Conservation (phyloP, 2,113 vertebrate genomes). For the Bujurquina vittata region DNA sequence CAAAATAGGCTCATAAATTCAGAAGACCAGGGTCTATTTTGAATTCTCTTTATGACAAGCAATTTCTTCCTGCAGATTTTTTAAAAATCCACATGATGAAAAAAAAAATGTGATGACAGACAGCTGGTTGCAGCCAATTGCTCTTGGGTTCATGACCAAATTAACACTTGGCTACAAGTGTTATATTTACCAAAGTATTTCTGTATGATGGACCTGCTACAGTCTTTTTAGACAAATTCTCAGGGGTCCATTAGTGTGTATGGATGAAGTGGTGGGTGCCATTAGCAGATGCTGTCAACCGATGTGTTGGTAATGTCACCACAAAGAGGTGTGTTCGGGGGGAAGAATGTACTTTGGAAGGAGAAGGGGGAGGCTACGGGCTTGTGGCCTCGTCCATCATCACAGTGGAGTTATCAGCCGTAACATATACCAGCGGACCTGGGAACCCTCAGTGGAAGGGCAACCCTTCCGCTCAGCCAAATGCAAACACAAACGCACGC, state of each 20-base stretch:
- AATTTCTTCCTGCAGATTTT: slow-evolving; percentile 16
- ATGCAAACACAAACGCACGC: not conserved
- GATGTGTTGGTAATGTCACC: slow-evolving; percentile 56
- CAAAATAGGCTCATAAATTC: not conserved
- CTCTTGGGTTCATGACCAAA: slow-evolving; percentile 18
- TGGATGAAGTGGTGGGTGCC: slow-evolving; percentile 24
- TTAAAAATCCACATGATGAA: no score
- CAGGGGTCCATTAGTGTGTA: slow-evolving; percentile 19
- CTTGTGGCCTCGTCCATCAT: slow-evolving; percentile 67
- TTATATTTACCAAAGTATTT: slow-evolving; percentile 25
- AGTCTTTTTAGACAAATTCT: not conserved
- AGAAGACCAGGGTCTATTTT: not conserved
- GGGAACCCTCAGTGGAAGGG: slow-evolving; percentile 9
- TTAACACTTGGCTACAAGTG: slow-evolving; percentile 36
- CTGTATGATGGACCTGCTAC: not conserved
- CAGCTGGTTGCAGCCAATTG: slow-evolving; percentile 21
- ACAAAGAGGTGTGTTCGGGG: slow-evolving; percentile 22
- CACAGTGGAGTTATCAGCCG: slow-evolving; percentile 62
- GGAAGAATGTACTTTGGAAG: slow-evolving; percentile 3
- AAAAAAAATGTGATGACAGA: slow-evolving; percentile 41
- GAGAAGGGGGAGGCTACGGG: not conserved
- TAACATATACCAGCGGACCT: slow-evolving; percentile 67
- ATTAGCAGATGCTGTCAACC: slow-evolving; percentile 42
- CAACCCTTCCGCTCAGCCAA: not conserved
- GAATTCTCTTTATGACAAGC: not conserved